phyloP scores from a whole-genome alignment of 2,888 invertebrate genomes.

The Cheilosia grossa region DNA sequence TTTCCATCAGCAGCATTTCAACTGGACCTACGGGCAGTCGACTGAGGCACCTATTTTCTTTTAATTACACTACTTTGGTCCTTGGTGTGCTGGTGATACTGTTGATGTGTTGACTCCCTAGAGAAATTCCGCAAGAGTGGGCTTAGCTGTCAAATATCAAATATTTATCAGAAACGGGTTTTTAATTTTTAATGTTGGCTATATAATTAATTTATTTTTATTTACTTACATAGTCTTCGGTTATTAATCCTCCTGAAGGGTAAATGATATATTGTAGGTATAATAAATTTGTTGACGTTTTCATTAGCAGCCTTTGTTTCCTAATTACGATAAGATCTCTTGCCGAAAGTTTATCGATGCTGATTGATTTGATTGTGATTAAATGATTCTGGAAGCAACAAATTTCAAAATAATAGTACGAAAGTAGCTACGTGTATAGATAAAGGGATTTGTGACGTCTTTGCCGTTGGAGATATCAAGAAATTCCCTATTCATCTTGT shows the following conservation, averaged over 20 bases:
- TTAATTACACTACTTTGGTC: conserved; percentile 62
- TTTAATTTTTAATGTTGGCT: conserved; percentile 35
- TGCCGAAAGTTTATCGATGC: too few species aligned
- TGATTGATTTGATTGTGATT: too few species aligned
- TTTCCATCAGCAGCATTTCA: conserved; percentile 27
- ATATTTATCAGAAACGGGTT: conserved; percentile 45
- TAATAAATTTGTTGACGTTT: background rate
- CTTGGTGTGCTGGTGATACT: conserved; percentile 38
- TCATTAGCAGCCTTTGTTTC: conserved; percentile 42
- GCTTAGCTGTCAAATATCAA: conserved; percentile 44
- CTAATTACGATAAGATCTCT: conserved; percentile 48
- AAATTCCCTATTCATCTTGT: too few species aligned
- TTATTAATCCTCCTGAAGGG: background rate
- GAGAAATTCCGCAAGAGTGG: conserved; percentile 23
- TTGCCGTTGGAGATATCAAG: too few species aligned
- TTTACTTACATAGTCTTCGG: conserved; percentile 1
- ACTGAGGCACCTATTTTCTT: conserved; percentile 40
- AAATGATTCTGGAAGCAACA: too few species aligned
- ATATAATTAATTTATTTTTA: conserved; percentile 31
- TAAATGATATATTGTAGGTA: background rate
- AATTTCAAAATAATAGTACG: too few species aligned
- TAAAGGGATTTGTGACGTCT: too few species aligned
- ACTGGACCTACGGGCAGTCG: conserved; percentile 44
- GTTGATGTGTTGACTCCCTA: conserved; percentile 19
- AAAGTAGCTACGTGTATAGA: too few species aligned